These are phyloP conservation scores for Ptychochromis oligacanthus DNA, from an alignment of 2,113 vertebrate species.

Conservation along the genomic window DNA sequence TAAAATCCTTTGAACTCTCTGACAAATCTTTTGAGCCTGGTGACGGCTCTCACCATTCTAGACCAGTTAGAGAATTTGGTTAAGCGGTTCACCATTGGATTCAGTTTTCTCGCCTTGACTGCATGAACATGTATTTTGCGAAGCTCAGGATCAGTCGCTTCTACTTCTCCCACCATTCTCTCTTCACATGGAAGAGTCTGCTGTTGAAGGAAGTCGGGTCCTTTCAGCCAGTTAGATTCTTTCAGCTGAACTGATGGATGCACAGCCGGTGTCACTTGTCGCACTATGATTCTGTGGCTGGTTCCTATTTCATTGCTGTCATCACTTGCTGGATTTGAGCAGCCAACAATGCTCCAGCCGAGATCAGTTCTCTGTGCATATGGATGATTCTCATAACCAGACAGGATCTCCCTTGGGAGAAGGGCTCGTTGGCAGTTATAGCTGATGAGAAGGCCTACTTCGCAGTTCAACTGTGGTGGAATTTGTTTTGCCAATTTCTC, in stretches of 20 bases:
- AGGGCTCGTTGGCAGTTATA: not conserved
- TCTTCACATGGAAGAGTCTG: not conserved
- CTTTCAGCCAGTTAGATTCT: not conserved
- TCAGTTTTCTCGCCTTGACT: not conserved
- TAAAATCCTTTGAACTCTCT: not conserved
- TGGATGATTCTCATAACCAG: not conserved
- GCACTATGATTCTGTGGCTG: not conserved
- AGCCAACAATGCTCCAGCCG: not conserved
- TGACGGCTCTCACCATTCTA: not conserved
- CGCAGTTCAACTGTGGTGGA: not conserved
- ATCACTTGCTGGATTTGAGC: too few relatives aligned
- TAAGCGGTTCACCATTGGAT: not conserved
- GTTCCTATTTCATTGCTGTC: not conserved
- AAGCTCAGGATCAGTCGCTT: not conserved
- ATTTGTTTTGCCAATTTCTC: not conserved
- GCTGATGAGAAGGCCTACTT: not conserved
- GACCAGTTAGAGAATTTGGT: not conserved
- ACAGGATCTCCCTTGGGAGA: not conserved
- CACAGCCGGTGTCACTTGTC: not conserved
- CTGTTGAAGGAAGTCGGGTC: not conserved
- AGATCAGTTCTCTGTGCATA: not conserved
- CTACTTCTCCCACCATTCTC: too few relatives aligned
- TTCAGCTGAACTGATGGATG: not conserved
- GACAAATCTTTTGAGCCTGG: not conserved
- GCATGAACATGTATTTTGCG: not conserved